Percentiles rank a stretch among this genome's conserved stretches.
phyloP scores from a whole-genome alignment of 2,797 vertebrate genomes.

The Spinus olivaceus region DNA sequence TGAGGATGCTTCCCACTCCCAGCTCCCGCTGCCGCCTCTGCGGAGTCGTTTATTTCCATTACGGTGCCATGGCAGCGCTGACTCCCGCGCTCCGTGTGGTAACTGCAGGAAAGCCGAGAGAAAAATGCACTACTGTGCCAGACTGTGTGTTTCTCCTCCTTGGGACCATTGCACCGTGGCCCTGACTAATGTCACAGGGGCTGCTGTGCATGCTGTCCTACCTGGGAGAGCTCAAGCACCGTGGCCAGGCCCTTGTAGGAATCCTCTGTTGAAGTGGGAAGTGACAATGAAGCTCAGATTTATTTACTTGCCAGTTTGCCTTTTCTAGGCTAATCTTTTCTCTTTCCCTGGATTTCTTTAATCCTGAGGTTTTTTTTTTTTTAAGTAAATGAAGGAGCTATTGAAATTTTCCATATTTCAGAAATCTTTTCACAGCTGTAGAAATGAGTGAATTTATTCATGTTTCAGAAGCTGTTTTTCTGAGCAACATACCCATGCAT shows the following conservation, averaged over 20 bases:
- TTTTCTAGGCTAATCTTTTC: constrained; percentile 8
- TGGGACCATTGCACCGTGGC: background rate
- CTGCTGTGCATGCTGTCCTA: background rate
- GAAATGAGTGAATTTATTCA: background rate
- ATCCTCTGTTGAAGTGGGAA: background rate
- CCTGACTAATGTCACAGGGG: background rate
- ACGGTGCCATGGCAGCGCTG: background rate
- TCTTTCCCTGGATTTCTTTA: constrained; percentile 4
- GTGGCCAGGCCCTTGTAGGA: accelerated
- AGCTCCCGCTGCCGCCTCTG: background rate
- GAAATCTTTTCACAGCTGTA: background rate
- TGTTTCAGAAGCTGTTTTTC: background rate
- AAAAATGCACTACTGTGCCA: background rate
- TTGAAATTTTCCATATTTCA: background rate
- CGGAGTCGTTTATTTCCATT: constrained; percentile 10
- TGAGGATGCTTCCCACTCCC: background rate
- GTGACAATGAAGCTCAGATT: background rate
- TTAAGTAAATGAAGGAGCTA: background rate
- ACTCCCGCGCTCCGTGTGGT: background rate
- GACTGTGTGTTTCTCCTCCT: background rate
- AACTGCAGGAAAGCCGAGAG: background rate
- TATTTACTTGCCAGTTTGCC: background rate
- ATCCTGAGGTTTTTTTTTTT: background rate
- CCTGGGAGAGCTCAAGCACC: background rate
- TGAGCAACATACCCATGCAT: background rate